These are phyloP conservation scores for Ridgeia piscesae DNA, from an alignment of 1,140 invertebrate species.

Conservation along the genomic window DNA sequence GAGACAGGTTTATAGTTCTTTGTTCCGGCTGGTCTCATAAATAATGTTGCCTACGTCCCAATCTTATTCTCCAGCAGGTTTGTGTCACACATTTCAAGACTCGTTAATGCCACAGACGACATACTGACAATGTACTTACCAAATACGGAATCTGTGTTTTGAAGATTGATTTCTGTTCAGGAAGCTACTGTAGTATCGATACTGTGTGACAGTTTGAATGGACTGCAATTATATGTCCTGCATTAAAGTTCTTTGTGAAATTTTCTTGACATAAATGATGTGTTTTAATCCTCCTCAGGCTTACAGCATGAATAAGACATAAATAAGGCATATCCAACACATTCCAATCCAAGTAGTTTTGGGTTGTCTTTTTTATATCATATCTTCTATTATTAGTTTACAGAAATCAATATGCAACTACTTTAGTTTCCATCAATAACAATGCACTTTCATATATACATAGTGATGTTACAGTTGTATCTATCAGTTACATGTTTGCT, in stretches of 20 bases:
- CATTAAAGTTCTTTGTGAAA: not conserved
- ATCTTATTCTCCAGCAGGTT: not conserved
- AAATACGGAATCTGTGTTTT: not conserved
- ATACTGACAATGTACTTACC: not conserved
- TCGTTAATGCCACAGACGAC: not conserved
- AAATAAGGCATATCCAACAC: too few relatives aligned
- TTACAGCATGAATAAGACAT: too few relatives aligned
- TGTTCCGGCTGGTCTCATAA: not conserved
- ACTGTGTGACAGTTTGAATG: not conserved
- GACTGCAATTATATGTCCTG: not conserved
- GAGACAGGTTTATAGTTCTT: not conserved
- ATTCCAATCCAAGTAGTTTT: too few relatives aligned
- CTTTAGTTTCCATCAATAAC: not conserved
- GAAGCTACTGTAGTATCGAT: not conserved
- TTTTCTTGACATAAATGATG: not conserved
- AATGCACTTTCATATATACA: not conserved
- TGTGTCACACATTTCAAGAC: too few relatives aligned
- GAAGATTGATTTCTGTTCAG: not conserved
- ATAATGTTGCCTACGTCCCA: not conserved
- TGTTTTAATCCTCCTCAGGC: too few relatives aligned
- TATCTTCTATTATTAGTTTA: not conserved
- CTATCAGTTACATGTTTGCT: not conserved
- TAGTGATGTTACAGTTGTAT: not conserved
- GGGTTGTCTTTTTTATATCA: not conserved
- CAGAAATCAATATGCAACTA: not conserved